Conservation (phyloP, 2,113 vertebrate species). For the Hylia prasina region DNA sequence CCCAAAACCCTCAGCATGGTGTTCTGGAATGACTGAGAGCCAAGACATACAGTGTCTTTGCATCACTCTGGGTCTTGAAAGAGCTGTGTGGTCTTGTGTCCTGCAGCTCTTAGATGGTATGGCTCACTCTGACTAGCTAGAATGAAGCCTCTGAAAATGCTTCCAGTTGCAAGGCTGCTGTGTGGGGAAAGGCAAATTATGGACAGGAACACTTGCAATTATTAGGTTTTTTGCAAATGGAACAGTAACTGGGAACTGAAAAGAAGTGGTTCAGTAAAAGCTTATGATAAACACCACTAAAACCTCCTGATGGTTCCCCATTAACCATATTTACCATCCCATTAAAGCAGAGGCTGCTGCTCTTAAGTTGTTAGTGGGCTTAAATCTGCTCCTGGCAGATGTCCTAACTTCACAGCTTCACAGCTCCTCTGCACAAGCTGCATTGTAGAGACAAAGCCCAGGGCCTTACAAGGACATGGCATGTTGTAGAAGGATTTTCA, state of each 20-base stretch:
- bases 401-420: conserved; percentile 16
- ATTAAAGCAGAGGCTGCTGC: neutral
- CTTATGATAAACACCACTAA: neutral
- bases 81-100: neutral
- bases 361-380: conserved; percentile 10
- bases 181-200: neutral
- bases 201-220: neutral
- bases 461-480: conserved; percentile 65
- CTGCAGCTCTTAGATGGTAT: neutral
- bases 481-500: conserved; percentile 22
- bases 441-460: neutral
- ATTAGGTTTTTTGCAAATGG: neutral
- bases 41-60: accelerated
- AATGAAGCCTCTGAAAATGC: neutral
- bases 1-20: neutral
- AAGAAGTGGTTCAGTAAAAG: neutral
- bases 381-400: conserved; percentile 42
- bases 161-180: neutral
- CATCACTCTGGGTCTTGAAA: neutral
- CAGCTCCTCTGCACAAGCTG: neutral
- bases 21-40: accelerated
- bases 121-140: neutral
- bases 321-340: neutral
- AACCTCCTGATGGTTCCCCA: neutral
- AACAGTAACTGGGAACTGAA: neutral